Evolutionary conservation across 2,113 vertebrate species (phyloP).

Genomic region (Aplodontia rufa): DNA sequence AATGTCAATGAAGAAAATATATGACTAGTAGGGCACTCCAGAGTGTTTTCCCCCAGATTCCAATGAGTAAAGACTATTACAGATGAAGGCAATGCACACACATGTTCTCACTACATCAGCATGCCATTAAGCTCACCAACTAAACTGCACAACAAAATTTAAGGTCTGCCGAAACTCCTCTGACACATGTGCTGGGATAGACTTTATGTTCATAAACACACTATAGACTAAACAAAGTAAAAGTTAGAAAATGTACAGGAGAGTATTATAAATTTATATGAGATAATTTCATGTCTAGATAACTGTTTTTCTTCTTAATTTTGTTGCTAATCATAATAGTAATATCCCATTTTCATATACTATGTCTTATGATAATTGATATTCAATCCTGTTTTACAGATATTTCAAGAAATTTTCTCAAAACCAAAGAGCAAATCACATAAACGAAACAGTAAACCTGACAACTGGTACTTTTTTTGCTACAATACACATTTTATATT

Average conservation of each 20-base stretch:
- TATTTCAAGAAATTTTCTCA: not conserved
- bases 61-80: not conserved
- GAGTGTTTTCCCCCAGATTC: not conserved
- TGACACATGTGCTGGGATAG: not conserved
- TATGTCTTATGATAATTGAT: not conserved
- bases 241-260: not conserved
- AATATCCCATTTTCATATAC: not conserved
- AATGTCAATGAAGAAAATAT: not conserved
- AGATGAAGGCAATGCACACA: not conserved
- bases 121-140: not conserved
- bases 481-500: not conserved
- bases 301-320: not conserved
- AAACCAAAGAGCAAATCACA: not conserved
- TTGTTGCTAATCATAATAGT: not conserved
- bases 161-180: not conserved
- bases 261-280: not conserved
- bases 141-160: not conserved
- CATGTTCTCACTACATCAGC: not conserved
- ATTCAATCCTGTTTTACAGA: not conserved
- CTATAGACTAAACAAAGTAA: not conserved
- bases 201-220: not conserved
- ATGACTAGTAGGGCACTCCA: not conserved
- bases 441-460: not conserved
- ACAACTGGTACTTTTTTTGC: not conserved
- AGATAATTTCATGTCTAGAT: not conserved